These are phyloP conservation scores for Eupithecia exiguata DNA, from an alignment of 2,888 invertebrate genomes.

Conservation along the genomic window DNA sequence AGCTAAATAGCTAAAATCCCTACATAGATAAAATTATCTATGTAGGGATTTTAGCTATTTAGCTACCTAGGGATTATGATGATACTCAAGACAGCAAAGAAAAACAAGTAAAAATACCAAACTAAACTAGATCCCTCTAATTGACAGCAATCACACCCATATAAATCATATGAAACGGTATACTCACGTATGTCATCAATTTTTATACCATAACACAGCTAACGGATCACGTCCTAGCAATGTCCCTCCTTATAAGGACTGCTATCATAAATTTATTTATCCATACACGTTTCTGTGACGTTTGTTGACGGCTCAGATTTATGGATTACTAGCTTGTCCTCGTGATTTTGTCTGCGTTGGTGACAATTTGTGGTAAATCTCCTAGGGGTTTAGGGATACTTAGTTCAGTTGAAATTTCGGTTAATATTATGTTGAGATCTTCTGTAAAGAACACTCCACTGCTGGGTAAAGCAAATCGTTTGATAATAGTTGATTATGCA, in stretches of 20 bases:
- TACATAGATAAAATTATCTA: too few relatives aligned
- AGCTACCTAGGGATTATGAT: background rate
- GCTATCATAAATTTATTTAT: slow-evolving; percentile 69
- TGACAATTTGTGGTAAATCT: too few relatives aligned
- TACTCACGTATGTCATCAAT: slow-evolving; percentile 3
- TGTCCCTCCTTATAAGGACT: slow-evolving; percentile 58
- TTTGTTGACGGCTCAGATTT: slow-evolving; percentile 50
- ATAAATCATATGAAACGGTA: slow-evolving; percentile 14
- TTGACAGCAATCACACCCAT: slow-evolving; percentile 14
- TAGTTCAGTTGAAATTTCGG: too few relatives aligned
- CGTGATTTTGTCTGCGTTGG: background rate
- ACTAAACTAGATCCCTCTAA: background rate
- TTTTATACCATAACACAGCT: slow-evolving; percentile 26
- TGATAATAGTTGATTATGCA: too few relatives aligned
- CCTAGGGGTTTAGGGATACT: too few relatives aligned
- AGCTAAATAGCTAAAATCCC: too few relatives aligned
- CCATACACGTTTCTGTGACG: slow-evolving; percentile 65
- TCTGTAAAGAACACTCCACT: too few relatives aligned
- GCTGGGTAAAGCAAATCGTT: too few relatives aligned
- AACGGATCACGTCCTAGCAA: slow-evolving; percentile 32
- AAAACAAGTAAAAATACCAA: slow-evolving; percentile 1
- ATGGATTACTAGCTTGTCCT: slow-evolving; percentile 31
- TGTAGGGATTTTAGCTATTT: too few relatives aligned
- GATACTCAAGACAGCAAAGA: background rate
- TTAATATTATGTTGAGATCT: too few relatives aligned